Conservation (phyloP, 2,888 invertebrate species). For the Thera britannica region DNA sequence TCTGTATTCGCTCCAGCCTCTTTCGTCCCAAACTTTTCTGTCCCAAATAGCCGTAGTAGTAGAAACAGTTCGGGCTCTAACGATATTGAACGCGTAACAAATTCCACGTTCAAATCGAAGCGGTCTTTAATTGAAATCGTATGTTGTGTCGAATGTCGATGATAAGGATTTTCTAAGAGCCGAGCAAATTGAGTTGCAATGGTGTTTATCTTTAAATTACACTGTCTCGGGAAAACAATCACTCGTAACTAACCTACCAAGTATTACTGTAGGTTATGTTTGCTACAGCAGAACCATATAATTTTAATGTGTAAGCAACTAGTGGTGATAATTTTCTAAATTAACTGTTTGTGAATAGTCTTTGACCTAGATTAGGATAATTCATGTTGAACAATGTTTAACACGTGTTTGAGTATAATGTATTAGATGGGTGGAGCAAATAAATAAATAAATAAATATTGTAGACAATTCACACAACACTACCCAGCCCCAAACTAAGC, state of each 20-base stretch:
- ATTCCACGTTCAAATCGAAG: conserved; percentile 75
- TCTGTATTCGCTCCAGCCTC: conserved; percentile 37
- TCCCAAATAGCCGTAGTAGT: conserved; percentile 41
- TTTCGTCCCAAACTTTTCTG: conserved; percentile 41
- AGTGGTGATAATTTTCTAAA: no score
- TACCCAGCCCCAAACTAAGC: no score
- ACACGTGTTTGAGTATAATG: no score
- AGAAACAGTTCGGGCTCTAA: conserved; percentile 57
- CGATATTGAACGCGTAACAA: conserved; percentile 62
- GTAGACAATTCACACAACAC: no score
- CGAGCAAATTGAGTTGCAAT: conserved; percentile 60
- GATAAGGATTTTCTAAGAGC: conserved; percentile 68
- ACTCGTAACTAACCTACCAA: not conserved
- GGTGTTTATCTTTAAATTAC: conserved; percentile 26
- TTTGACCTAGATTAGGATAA: no score
- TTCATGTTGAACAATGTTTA: no score
- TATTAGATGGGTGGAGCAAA: not conserved
- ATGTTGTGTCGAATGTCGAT: conserved; percentile 75
- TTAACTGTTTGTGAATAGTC: no score
- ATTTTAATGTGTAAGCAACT: not conserved
- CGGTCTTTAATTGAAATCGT: conserved; percentile 82
- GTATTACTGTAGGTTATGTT: not conserved
- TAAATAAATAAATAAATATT: no score
- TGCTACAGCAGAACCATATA: not conserved
- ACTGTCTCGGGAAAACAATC: conserved; percentile 28